Evolutionary conservation across 2,113 vertebrate genomes (phyloP).

Genomic region (Mesocricetus auratus): DNA sequence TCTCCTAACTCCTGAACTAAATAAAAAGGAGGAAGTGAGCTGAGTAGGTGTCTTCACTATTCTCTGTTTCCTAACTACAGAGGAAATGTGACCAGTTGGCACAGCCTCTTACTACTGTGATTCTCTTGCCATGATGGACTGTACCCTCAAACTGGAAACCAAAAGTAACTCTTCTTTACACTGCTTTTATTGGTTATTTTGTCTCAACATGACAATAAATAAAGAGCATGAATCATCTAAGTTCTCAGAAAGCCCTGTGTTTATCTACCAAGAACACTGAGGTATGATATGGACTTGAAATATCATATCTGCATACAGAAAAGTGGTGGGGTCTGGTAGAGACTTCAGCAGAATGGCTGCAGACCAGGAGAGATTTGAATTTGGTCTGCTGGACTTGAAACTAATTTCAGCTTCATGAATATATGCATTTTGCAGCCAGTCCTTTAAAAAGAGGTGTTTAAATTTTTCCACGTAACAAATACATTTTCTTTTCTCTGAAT

Average conservation of each 20-base stretch:
- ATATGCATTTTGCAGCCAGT: slow-evolving; percentile 32
- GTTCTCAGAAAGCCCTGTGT: slow-evolving; percentile 49
- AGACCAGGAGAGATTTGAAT: slow-evolving; percentile 39
- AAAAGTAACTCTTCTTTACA: neutral
- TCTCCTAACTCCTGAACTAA: neutral
- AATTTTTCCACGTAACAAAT: slow-evolving; percentile 49
- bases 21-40: neutral
- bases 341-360: neutral
- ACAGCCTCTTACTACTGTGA: too few relatives aligned
- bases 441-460: slow-evolving; percentile 41
- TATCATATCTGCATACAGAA: slow-evolving; percentile 28
- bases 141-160: neutral
- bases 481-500: slow-evolving; percentile 49
- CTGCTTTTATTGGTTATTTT: neutral
- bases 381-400: neutral
- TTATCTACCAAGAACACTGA: slow-evolving; percentile 10
- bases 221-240: neutral
- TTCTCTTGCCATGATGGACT: neutral
- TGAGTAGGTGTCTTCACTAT: neutral
- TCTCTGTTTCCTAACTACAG: neutral
- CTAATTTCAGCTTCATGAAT: slow-evolving; percentile 60
- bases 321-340: neutral
- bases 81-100: too few relatives aligned
- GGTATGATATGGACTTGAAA: neutral
- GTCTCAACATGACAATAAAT: neutral